Evolutionary conservation across 2,113 vertebrate genomes (phyloP), one percentile per base, ranked within the genome.

Genomic region (Cyprinodon tularosa): DNA sequence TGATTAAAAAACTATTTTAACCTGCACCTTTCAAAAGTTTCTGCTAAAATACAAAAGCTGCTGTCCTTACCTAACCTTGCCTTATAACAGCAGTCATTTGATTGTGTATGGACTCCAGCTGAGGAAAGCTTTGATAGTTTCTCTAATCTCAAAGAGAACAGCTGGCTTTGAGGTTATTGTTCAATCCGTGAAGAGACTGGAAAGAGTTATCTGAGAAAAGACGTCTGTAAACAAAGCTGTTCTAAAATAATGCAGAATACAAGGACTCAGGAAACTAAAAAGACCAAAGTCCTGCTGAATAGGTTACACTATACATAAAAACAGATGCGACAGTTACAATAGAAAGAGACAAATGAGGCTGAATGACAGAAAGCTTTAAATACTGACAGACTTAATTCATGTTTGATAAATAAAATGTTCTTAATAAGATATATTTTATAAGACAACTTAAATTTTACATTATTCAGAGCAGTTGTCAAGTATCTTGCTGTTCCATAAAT

Each of bases 131-230:
- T 62, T 80, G 61, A 69, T 42, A 66, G 71, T 36, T n/a, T 13
- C 17, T 69, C 50, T 20, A 74, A 36, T 66, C 69, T 37, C 20
- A 57, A 22, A 60, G 62, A 65, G 71, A 83, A 1, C 48, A 53
- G 7, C 17, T 64, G 53, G 42, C 9, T 0, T 36, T 57, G 11
- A 47, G 67, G 42, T 66, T 17, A 69, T 9, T 3, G 12, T 38
- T 39, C 13, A 68, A 60, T 53, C 8, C 22, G 14, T 69, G 57
- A 12, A 67, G 60, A 65, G 62, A 74, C 37, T 22, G 22, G 10
- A 47, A 40, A 14, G 48, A 57, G 8, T 20, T 37, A 64, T 42
- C 12, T 15, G 38, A 40, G 60, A 44, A 17, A 73, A 39, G 7
- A 62, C 29, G 1, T 17, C n/a, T 3, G 22, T 20, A 53, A 66